Evolutionary conservation across 2,113 vertebrate species (phyloP), one percentile per base, ranked within the genome.

Genomic region (Callopanchax toddi): DNA sequence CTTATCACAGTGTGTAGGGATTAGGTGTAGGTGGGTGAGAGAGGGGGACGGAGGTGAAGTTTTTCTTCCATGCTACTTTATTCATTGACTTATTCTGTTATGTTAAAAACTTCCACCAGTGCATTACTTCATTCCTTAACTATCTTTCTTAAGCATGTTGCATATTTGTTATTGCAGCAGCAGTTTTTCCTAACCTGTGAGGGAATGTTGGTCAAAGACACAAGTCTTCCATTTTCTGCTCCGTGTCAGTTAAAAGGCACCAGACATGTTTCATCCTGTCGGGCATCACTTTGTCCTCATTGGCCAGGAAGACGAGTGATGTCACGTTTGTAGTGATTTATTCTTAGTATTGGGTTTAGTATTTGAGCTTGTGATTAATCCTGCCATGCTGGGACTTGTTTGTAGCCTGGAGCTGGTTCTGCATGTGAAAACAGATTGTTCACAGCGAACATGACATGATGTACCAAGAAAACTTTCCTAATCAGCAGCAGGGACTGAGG

Each of bases 311-410:
- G 71, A 67, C 74, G 36, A 60, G 72, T 82, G 85, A 86, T 82
- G 82, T 86, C 79, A 88, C 29, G 26, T 60, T 74, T 45, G 26
- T 29, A 64, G 69, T 63, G 59, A 74, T 83, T 45, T 77, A 76
- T 78, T 85, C 72, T 81, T 70, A 73, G 80, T 65, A 76, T 71
- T 25, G 60, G 63, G 50, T 65, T 81, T 25, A 50, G 65, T 34
- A 60, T 42, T 50, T 40, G 67, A 58, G 68, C 52, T 23, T 2
- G 21, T 66, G 76, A 79, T 72, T 71, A 77, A 81, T 87, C 61
- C 1, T 0, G 1, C 54, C 81, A 0, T 87, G 89, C 83, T 73
- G 45, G 79, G 83, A 78, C 89, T 83, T 85, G 89, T 59, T 69
- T 5, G 0, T 6, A 65, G 59, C 74, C 20, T 13, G 37, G 42